A percentile compares a stretch with the other conserved stretches of the same genome.
Evolutionary conservation across 2,797 vertebrate species (phyloP).

Genomic region (Nasua narica): DNA sequence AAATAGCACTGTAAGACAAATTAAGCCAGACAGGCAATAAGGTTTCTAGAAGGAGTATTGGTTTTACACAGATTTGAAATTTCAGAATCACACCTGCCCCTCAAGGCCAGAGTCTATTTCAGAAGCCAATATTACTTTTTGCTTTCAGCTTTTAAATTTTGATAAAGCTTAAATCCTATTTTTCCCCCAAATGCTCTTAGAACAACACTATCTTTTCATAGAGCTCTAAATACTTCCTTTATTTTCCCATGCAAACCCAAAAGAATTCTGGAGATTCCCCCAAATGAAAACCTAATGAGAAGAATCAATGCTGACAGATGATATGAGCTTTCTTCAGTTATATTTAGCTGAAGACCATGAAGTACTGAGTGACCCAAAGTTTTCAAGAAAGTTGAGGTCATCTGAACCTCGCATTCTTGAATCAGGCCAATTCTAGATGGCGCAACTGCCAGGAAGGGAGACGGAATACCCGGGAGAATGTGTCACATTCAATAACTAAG

Average conservation of each 20-base stretch:
- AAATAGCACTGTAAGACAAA: not conserved
- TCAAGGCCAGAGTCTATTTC: not conserved
- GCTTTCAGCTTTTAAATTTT: not conserved
- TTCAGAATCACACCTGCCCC: not conserved
- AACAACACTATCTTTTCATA: not conserved
- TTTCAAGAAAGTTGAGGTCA: not conserved
- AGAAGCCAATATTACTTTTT: not conserved
- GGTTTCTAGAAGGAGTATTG: not conserved
- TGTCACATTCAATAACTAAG: not conserved
- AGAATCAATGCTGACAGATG: not conserved
- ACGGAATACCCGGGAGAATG: not conserved
- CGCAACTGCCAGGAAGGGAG: not conserved
- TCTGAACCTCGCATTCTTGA: not conserved
- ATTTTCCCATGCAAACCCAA: not conserved
- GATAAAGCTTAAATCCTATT: not conserved
- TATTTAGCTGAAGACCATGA: not conserved
- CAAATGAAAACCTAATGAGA: not conserved
- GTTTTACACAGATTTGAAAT: constrained; percentile 31
- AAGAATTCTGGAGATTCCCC: not conserved
- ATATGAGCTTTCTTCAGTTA: not conserved
- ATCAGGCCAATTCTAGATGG: not conserved
- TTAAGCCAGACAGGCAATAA: not conserved
- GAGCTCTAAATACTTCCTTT: not conserved
- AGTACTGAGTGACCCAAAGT: not conserved
- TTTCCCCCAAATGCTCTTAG: not conserved